phyloP scores from a whole-genome alignment of 2,888 invertebrate species.

The Trypoxylon attenuatum region DNA sequence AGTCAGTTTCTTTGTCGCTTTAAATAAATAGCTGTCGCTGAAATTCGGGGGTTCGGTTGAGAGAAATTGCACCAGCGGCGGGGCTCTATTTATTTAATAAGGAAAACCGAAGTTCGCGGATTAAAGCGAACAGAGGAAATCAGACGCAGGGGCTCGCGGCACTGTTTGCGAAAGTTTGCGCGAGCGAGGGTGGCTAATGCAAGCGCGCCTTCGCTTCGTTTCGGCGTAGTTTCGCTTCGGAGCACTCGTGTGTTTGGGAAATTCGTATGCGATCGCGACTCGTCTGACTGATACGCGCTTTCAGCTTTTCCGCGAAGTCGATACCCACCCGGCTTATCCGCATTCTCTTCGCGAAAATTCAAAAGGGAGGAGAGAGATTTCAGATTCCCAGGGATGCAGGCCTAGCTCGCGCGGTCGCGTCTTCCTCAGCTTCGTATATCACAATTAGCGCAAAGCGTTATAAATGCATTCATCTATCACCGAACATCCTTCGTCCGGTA shows the following conservation, averaged over 20 bases:
- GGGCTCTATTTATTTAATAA: neutral
- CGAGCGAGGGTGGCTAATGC: constrained; percentile 41
- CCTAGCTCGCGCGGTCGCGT: too few relatives aligned
- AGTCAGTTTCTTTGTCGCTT: neutral
- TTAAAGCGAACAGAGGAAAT: constrained; percentile 16
- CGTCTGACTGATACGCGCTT: constrained; percentile 46
- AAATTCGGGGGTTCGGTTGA: neutral
- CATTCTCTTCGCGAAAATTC: constrained; percentile 14
- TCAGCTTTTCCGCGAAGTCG: constrained; percentile 47
- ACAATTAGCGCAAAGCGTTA: neutral
- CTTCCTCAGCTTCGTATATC: neutral
- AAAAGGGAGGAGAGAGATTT: constrained; percentile 14
- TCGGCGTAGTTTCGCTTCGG: constrained; percentile 36
- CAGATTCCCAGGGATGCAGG: too few relatives aligned
- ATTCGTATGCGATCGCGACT: constrained; percentile 40
- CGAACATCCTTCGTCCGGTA: neutral
- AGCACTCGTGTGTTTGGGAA: constrained; percentile 28
- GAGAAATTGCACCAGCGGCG: neutral
- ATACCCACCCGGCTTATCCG: too few relatives aligned
- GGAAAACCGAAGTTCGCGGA: constrained; percentile 13
- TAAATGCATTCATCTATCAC: constrained; percentile 1
- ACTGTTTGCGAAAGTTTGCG: constrained; percentile 22
- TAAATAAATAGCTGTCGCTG: neutral
- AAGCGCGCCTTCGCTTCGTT: constrained; percentile 8
- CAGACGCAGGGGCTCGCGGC: too few relatives aligned